phyloP scores from a whole-genome alignment of 2,888 invertebrate genomes.

The Loripinus fragilis region DNA sequence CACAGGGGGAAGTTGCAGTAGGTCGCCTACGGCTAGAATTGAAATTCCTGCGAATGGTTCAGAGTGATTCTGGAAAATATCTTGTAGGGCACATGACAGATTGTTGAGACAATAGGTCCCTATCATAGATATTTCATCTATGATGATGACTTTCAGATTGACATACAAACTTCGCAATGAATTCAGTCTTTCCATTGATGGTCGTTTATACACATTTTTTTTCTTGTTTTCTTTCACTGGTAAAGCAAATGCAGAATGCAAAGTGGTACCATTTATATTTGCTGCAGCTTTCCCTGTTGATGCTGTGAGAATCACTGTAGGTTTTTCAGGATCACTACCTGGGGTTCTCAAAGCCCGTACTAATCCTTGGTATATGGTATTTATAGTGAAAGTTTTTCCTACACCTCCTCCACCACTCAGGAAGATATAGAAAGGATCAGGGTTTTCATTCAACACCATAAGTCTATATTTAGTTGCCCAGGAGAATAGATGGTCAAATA shows the following conservation, averaged over 20 bases:
- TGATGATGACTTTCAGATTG: background rate
- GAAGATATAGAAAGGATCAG: constrained; percentile 46
- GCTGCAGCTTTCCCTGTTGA: constrained; percentile 52
- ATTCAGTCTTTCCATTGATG: constrained; percentile 24
- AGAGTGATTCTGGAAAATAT: background rate
- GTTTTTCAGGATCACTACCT: constrained; percentile 26
- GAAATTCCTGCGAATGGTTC: constrained; percentile 19
- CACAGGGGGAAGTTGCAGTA: constrained; percentile 19
- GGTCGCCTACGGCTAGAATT: constrained; percentile 25
- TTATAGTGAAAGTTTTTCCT: constrained; percentile 35
- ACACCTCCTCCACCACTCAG: constrained; percentile 42
- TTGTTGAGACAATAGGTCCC: constrained; percentile 5
- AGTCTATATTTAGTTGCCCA: constrained; percentile 7
- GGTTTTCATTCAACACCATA: background rate
- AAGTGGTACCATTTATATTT: constrained; percentile 46
- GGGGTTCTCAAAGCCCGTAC: constrained; percentile 22
- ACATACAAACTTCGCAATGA: constrained; percentile 24
- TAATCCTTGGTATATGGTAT: constrained; percentile 33
- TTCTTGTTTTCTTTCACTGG: constrained; percentile 35
- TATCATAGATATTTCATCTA: constrained; percentile 24
- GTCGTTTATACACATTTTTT: constrained; percentile 19
- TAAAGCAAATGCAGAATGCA: constrained; percentile 49
- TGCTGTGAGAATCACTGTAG: constrained; percentile 41
- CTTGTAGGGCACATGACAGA: constrained; percentile 1
- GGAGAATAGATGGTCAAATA: constrained; percentile 25